Conservation (phyloP, 2,888 invertebrate genomes). For the Synergus japonicus region DNA sequence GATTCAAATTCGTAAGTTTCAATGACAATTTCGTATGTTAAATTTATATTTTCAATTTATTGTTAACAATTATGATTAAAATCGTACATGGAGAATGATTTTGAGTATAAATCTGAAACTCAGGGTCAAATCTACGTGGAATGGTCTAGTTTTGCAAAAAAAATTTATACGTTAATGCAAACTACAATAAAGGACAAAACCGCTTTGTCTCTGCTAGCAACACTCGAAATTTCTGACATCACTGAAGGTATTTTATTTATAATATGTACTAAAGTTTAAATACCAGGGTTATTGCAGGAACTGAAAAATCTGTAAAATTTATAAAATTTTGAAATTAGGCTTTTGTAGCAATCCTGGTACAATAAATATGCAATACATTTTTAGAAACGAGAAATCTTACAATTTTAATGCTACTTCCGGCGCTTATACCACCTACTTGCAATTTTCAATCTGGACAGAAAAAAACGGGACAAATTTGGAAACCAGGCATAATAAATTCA, state of each 20-base stretch:
- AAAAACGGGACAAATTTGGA: not conserved
- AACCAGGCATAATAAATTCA: not conserved
- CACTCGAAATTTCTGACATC: not conserved
- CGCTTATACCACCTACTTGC: not conserved
- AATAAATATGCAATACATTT: not conserved
- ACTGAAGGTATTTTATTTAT: not conserved
- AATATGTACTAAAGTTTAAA: not conserved
- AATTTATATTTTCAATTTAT: too few species aligned
- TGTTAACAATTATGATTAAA: too few species aligned
- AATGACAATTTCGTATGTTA: not conserved
- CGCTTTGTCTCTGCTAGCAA: not conserved
- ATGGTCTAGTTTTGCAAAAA: not conserved
- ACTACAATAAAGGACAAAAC: slow-evolving; percentile 7
- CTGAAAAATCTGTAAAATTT: not conserved
- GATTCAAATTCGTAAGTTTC: not conserved
- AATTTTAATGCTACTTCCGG: not conserved
- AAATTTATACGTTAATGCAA: not conserved
- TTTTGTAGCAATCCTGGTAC: not conserved
- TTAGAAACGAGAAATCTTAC: slow-evolving; percentile 4
- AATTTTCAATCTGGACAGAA: not conserved
- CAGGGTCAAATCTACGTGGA: not conserved
- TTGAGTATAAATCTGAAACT: not conserved
- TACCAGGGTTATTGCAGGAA: not conserved
- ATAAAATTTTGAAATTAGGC: not conserved
- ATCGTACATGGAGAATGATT: not conserved